These are phyloP conservation scores for Myiopsitta monachus DNA, from an alignment of 2,113 vertebrate genomes.

Conservation along the genomic window DNA sequence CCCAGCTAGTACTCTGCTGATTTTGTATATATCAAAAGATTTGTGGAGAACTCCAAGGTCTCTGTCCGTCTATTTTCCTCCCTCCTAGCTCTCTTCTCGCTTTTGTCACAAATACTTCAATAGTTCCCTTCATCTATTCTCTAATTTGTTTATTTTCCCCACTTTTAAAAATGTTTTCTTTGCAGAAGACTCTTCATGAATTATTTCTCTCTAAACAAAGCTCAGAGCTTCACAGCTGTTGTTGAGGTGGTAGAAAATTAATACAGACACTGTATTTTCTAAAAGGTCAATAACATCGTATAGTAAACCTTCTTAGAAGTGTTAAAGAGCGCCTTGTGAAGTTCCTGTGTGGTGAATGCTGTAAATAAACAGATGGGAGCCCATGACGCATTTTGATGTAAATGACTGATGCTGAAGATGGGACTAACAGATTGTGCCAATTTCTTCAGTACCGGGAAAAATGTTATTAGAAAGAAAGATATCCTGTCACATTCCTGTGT, in stretches of 20 bases:
- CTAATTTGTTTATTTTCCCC: not conserved
- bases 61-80: not conserved
- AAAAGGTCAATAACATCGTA: not conserved
- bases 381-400: not conserved
- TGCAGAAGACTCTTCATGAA: not conserved
- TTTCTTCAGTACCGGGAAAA: not conserved
- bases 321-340: not conserved
- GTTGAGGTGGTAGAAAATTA: not conserved
- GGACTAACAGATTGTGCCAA: not conserved
- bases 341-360: not conserved
- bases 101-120: not conserved
- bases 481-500: not conserved
- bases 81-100: not conserved
- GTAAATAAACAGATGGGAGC: not conserved
- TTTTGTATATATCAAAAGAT: not conserved
- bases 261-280: not conserved
- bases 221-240: not conserved
- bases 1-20: not conserved
- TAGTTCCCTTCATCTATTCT: not conserved
- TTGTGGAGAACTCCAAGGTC: not conserved
- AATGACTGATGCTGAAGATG: not conserved
- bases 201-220: not conserved
- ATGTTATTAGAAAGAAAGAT: not conserved
- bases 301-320: not conserved
- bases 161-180: not conserved